Evolutionary conservation across 2,113 vertebrate genomes (phyloP), one percentile per base, ranked within the genome.

Genomic region (Dermatemys mawii): DNA sequence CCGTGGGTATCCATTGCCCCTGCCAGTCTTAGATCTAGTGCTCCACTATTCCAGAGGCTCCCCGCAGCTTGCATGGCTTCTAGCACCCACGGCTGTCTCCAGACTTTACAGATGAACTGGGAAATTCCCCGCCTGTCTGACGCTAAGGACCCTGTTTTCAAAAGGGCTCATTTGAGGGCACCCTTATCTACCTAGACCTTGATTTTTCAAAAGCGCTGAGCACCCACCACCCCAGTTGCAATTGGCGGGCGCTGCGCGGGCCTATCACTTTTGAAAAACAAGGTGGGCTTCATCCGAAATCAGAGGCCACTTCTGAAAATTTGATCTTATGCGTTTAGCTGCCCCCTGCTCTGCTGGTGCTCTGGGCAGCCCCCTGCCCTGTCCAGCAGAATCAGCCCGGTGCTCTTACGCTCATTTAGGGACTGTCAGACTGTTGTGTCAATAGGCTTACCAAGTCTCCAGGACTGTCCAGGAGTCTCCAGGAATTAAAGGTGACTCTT

Each of bases 401-500:
- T 4, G 3, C 60, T 63, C 32, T 7, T 63, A 35, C 6, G 1
- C 32, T 3, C 27, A 50, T n/a, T 22, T 11, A 0, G 4, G 41
- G 41, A 9, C 19, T 6, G 7, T 2, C 1, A 38, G 75, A 57
- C 19, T 46, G 21, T 8, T 76, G 21, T 78, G 51, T 53, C 21
- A 53, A 53, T 53, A 53, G 51, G 51, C 3, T 21, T 51, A 19
- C 19, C 51, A 51, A 51, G 17, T 19, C 51, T 51, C 51, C 51
- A 21, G 51, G 51, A 21, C 21, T 53, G 51, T 53, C 51, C 19
- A 21, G 51, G 51, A 53, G 51, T 53, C 51, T 53, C 51, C 21
- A 53, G 19, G 51, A 53, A 53, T 53, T 53, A 53, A 53, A 53
- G 19, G 51, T 53, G 51, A 53, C 21, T 53, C 51, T 22, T 53